phyloP scores from a whole-genome alignment of 1,140 invertebrate genomes.

The Coptotermes formosanus region DNA sequence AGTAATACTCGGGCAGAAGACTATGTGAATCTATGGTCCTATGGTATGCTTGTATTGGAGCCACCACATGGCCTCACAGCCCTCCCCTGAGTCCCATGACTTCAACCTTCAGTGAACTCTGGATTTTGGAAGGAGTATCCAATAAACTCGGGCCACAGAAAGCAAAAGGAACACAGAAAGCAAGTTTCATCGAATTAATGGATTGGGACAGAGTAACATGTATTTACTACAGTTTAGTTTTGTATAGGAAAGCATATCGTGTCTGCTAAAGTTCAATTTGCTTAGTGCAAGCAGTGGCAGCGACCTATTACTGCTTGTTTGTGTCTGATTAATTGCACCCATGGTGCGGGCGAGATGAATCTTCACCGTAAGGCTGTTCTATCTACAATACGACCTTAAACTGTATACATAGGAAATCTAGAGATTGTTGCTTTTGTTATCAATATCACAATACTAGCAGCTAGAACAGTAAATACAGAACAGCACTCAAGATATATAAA shows the following conservation, averaged over 20 bases:
- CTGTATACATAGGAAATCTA: too few species aligned
- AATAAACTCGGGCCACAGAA: background rate
- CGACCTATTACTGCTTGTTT: background rate
- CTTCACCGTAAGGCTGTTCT: too few species aligned
- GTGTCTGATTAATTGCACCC: conserved; percentile 13
- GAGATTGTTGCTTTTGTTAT: too few species aligned
- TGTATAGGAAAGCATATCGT: background rate
- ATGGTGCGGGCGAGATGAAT: too few species aligned
- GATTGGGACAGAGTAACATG: background rate
- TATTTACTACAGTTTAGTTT: background rate
- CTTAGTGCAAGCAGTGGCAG: background rate
- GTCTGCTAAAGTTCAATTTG: background rate
- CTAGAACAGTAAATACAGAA: too few species aligned
- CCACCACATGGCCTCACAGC: background rate
- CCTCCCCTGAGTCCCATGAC: background rate
- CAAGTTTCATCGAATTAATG: background rate
- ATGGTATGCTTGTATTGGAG: background rate
- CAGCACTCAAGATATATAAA: too few species aligned
- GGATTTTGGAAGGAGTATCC: conserved; percentile 9
- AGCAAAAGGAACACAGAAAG: conserved; percentile 7
- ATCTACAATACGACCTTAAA: too few species aligned
- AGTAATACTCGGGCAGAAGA: background rate
- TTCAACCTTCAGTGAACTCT: conserved; percentile 9
- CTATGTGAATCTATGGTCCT: background rate
- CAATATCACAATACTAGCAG: too few species aligned